Base-by-base conservation (phyloP, 2,113 vertebrate genomes). In the Xyrauchen texanus region DNA sequence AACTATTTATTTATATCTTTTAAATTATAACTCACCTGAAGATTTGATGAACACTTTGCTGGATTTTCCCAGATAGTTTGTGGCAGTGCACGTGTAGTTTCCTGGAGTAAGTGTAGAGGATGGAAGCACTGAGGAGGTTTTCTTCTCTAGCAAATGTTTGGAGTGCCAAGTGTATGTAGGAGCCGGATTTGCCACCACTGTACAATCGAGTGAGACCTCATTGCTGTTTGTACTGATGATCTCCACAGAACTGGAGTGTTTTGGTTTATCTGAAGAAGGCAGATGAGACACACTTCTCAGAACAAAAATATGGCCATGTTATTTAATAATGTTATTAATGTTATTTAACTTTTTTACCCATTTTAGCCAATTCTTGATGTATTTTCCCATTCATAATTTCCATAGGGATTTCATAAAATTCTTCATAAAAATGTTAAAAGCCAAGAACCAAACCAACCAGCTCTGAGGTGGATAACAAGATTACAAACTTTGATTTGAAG, bases 221-320 rank as follows among this genome's bases (percentile, higher is more conserved):
- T 10, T 4, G 10, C 42, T 13, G 3, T 7, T 0, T 7, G 82
- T 3, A 15, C 82, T 77, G 42, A 89, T 11, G 0, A n/a, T 84
- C 85, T 90, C 85, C 5, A 5, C 5, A 15, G 79, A 47, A 8
- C 8, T 0, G 2, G 9, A 9, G 72, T 88, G 86, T 3, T 16
- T 3, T 4, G 92, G 92, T 3, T 78, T n/a, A 81, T 91, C 92
- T 93, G 64, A 60, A 34, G 80, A 84, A 15, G 44, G 21, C 8
- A 70, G 69, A 16, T 49, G n/a, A n/a, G n/a, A 6, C 4, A 60
- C 72, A 58, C 16, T 42, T 65, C 53, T n/a, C 52, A 21, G 67
- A 12, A 71, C 60, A 12, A 34, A 4, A n/a, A n/a, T n/a, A n/a
- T n/a, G n/a, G n/a, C n/a, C n/a, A n/a, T n/a, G n/a, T n/a, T n/a